Conservation (phyloP, 2,113 vertebrate genomes). For the Bubo bubo region DNA sequence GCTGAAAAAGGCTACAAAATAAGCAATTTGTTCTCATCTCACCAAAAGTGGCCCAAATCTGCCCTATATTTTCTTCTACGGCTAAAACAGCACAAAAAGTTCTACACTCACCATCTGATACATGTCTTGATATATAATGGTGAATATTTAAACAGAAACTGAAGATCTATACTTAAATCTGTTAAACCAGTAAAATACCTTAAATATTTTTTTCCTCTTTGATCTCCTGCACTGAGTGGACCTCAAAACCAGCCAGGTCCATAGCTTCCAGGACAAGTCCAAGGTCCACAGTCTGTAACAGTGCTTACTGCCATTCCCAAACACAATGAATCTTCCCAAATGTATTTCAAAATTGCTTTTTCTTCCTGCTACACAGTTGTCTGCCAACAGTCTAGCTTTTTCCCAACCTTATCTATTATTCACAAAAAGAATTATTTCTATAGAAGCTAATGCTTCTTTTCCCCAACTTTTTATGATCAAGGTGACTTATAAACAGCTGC, state of each 20-base stretch:
- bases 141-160: neutral
- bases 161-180: neutral
- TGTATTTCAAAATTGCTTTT: neutral
- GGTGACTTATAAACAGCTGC: constrained; percentile 75
- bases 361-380: neutral
- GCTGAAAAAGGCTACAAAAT: neutral
- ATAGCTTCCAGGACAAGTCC: neutral
- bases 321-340: neutral
- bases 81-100: neutral
- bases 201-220: neutral
- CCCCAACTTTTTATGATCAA: constrained; percentile 70
- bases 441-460: constrained; percentile 33
- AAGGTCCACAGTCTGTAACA: neutral
- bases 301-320: neutral
- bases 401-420: neutral
- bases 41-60: neutral
- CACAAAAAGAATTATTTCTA: constrained; percentile 26
- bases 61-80: neutral
- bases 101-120: neutral
- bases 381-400: neutral
- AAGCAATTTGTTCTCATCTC: neutral
- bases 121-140: fast-evolving
- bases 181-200: neutral
- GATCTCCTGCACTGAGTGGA: neutral
- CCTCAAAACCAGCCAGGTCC: neutral